A percentile compares a stretch with the other conserved stretches of the same genome.
These are phyloP conservation scores for Oasisia sp. DNA, from an alignment of 2,888 invertebrate genomes.

Conservation along the genomic window DNA sequence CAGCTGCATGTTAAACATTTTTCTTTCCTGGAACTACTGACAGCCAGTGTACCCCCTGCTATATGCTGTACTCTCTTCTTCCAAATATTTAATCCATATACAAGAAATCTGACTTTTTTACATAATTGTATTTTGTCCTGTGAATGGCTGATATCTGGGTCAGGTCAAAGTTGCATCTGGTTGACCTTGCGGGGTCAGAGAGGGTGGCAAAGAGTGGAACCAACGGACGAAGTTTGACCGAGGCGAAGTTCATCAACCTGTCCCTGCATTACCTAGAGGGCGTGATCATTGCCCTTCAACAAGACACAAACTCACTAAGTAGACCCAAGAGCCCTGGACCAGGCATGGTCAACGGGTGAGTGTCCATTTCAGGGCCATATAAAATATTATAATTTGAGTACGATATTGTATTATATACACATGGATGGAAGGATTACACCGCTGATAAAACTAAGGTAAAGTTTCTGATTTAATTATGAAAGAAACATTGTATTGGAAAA, in stretches of 20 bases:
- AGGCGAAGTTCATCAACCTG: slow-evolving; percentile 62
- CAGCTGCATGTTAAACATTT: too few relatives aligned
- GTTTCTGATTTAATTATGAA: background rate
- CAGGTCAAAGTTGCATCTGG: slow-evolving; percentile 62
- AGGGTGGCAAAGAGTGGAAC: slow-evolving; percentile 60
- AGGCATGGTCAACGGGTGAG: background rate
- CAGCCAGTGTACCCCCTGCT: too few relatives aligned
- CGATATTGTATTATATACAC: too few relatives aligned
- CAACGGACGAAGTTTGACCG: slow-evolving; percentile 56
- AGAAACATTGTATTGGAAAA: too few relatives aligned
- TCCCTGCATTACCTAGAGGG: slow-evolving; percentile 61
- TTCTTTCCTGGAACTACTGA: too few relatives aligned
- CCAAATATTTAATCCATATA: too few relatives aligned
- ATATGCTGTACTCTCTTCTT: too few relatives aligned
- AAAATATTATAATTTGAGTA: background rate
- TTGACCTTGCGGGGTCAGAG: slow-evolving; percentile 63
- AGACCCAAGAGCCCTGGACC: background rate
- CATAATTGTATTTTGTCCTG: background rate
- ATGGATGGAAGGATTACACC: too few relatives aligned
- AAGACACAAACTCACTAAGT: slow-evolving; percentile 37
- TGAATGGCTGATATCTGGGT: background rate
- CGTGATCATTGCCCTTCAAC: slow-evolving; percentile 60
- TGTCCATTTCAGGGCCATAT: background rate
- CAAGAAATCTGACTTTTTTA: background rate
- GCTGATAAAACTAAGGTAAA: background rate